Evolutionary conservation across 2,113 vertebrate genomes (phyloP).

Genomic region (Oreotrochilus melanogaster): DNA sequence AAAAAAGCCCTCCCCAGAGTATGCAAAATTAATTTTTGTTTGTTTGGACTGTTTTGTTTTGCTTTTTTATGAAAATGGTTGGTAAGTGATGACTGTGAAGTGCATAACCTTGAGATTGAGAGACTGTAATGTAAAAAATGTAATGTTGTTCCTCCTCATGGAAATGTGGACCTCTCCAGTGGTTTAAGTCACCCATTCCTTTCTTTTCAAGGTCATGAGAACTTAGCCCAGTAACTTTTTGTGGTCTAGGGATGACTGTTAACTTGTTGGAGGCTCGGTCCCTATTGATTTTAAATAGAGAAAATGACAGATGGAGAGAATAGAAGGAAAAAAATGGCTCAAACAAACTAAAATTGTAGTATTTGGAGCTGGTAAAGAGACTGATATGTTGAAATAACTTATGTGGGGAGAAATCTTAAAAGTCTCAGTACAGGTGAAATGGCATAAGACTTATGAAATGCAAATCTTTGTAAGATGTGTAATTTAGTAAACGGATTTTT

Average conservation of each 20-base stretch:
- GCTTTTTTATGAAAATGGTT: neutral
- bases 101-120: neutral
- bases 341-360: neutral
- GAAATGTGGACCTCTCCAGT: neutral
- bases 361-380: neutral
- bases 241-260: neutral
- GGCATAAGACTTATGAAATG: neutral
- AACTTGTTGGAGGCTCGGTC: neutral
- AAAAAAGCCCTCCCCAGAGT: neutral
- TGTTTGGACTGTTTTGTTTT: neutral
- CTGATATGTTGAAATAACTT: neutral
- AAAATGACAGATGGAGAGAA: neutral
- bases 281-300: neutral
- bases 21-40: neutral
- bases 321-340: neutral
- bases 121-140: neutral
- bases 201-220: neutral
- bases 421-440: neutral
- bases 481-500: neutral
- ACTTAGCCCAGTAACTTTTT: neutral
- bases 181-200: neutral
- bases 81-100: neutral
- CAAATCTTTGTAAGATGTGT: slow-evolving; percentile 8
- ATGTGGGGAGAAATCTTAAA: neutral
- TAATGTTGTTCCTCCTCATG: neutral